Percentiles rank a stretch among this genome's conserved stretches.
Evolutionary conservation across 2,113 vertebrate species (phyloP).

Genomic region (Hyperopisus bebe): DNA sequence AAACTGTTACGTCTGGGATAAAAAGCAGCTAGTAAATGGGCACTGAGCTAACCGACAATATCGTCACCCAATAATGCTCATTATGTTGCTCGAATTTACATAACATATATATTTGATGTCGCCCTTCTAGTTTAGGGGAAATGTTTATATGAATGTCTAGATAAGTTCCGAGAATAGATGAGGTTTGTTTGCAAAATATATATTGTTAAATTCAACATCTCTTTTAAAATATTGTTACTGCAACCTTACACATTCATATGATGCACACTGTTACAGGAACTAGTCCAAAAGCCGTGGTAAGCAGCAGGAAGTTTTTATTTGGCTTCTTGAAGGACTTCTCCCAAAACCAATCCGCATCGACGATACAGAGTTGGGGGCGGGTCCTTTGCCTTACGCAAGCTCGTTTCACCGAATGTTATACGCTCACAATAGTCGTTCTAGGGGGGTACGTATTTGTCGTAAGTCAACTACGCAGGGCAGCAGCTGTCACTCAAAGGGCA

Average conservation of each 20-base stretch:
- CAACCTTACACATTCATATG: neutral
- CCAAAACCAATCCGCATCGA: neutral
- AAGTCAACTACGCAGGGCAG: conserved; percentile 11
- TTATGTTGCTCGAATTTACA: neutral
- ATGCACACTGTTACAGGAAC: conserved; percentile 16
- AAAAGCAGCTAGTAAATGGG: neutral
- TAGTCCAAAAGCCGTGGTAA: neutral
- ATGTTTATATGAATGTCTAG: neutral
- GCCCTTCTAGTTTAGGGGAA: neutral
- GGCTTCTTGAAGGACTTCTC: neutral
- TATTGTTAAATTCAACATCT: neutral
- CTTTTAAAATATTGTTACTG: neutral
- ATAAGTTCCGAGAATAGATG: neutral
- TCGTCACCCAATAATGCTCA: neutral
- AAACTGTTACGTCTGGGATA: neutral
- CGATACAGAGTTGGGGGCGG: neutral
- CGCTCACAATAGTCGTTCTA: neutral
- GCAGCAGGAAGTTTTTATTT: conserved; percentile 16
- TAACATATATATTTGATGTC: neutral
- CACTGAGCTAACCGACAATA: neutral
- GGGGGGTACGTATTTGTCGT: conserved; percentile 26
- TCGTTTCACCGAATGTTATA: neutral
- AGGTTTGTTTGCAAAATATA: neutral
- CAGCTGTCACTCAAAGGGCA: conserved; percentile 55
- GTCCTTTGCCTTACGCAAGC: neutral